Conservation (phyloP, 2,797 vertebrate species). For the Anguilla anguilla region DNA sequence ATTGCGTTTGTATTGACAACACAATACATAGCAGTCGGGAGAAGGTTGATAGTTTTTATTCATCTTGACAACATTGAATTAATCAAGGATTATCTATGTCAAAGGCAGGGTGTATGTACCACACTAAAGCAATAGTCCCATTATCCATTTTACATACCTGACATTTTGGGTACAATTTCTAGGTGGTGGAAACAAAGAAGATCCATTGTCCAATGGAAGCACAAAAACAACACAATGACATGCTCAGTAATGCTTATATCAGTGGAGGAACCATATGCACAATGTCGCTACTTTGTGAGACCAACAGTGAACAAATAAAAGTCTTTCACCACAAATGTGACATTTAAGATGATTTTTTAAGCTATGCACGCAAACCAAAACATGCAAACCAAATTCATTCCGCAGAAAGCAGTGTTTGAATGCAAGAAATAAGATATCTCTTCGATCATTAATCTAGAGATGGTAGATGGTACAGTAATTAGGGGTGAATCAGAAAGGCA, state of each 20-base stretch:
- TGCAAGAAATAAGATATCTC: not conserved
- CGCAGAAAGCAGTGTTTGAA: not conserved
- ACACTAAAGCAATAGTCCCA: not conserved
- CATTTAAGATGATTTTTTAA: not conserved
- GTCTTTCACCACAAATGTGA: not conserved
- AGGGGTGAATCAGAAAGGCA: not conserved
- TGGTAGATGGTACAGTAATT: not conserved
- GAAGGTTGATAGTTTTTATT: not conserved
- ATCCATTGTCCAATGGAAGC: constrained; percentile 59
- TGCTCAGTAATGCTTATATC: constrained; percentile 51
- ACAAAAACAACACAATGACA: constrained; percentile 71
- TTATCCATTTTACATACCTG: constrained; percentile 65
- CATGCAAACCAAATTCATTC: not conserved
- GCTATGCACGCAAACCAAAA: not conserved
- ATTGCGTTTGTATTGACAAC: not conserved
- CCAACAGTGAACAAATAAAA: not conserved
- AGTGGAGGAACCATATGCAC: not conserved
- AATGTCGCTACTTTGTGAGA: not conserved
- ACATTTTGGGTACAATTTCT: constrained; percentile 71
- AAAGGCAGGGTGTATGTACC: not conserved
- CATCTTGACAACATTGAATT: not conserved
- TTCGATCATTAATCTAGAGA: not conserved
- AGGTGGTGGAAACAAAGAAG: constrained; percentile 48
- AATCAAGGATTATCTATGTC: not conserved
- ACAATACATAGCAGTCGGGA: not conserved